Conservation (phyloP, 1,140 invertebrate genomes). For the Drosophila nasuta region DNA sequence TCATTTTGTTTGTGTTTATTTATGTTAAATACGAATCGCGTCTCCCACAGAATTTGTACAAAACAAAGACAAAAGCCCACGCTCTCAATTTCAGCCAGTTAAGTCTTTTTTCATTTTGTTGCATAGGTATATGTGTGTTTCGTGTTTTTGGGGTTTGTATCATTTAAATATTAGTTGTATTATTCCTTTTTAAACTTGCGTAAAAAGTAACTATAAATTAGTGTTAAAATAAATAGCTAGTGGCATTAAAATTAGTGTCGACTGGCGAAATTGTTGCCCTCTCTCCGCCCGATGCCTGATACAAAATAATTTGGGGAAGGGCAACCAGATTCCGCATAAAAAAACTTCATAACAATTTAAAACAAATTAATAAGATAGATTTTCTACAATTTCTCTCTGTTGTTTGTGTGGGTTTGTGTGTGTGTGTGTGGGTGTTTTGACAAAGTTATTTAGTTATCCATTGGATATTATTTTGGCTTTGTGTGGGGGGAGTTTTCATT, state of each 20-base stretch:
- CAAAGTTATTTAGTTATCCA: slow-evolving; percentile 54
- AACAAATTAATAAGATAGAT: slow-evolving; percentile 80
- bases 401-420: slow-evolving; percentile 59
- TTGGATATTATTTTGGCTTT: slow-evolving; percentile 67
- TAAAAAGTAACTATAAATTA: slow-evolving; percentile 80
- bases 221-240: slow-evolving; percentile 83
- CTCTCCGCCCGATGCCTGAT: slow-evolving; percentile 15
- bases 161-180: slow-evolving; percentile 77
- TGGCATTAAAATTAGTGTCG: slow-evolving; percentile 82
- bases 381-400: slow-evolving; percentile 69
- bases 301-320: slow-evolving; percentile 33
- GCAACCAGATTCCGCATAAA: slow-evolving; percentile 65
- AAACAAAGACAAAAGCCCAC: slow-evolving; percentile 39
- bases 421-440: slow-evolving; percentile 31
- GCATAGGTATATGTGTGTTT: slow-evolving; percentile 64
- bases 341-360: slow-evolving; percentile 79
- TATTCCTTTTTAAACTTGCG: slow-evolving; percentile 74
- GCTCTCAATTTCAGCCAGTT: slow-evolving; percentile 55
- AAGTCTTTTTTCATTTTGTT: slow-evolving; percentile 66
- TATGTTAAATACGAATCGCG: slow-evolving; percentile 39
- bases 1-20: slow-evolving; percentile 19
- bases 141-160: slow-evolving; percentile 10
- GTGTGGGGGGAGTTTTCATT: slow-evolving; percentile 28
- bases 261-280: slow-evolving; percentile 60
- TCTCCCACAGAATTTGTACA: slow-evolving; percentile 39